A percentile compares a stretch with the other conserved stretches of the same genome.
These are phyloP conservation scores for Siniperca scherzeri DNA, from an alignment of 2,797 vertebrate genomes.

Conservation along the genomic window DNA sequence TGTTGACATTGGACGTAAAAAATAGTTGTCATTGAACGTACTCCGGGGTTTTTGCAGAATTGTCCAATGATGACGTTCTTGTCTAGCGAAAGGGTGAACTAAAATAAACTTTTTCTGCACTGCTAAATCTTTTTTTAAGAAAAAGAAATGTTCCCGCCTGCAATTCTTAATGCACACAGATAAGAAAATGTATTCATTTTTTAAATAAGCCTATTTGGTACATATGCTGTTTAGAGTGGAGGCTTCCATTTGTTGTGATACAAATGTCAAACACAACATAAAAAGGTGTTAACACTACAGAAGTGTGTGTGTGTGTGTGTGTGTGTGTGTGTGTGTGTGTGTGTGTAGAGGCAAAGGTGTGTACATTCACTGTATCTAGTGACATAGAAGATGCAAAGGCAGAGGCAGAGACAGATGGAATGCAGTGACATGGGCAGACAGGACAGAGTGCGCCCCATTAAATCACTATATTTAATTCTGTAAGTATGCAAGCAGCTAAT, in stretches of 20 bases:
- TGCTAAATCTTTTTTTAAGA: not conserved
- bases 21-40: too few species aligned
- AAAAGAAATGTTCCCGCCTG: too few species aligned
- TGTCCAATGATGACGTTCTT: too few species aligned
- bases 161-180: not conserved
- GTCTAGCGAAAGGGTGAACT: not conserved
- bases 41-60: too few species aligned
- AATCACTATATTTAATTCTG: conserved; percentile 37
- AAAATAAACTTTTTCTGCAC: not conserved
- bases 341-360: not conserved
- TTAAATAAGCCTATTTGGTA: not conserved
- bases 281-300: not conserved
- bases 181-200: not conserved
- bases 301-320: conserved; percentile 6
- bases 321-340: conserved; percentile 7
- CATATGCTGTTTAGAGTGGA: not conserved
- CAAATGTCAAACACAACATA: not conserved
- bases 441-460: conserved; percentile 32
- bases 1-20: not conserved
- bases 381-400: conserved; percentile 15
- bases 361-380: conserved; percentile 1
- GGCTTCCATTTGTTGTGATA: not conserved
- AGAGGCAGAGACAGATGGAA: conserved; percentile 29
- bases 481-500: conserved; percentile 39
- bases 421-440: conserved; percentile 27